Evolutionary conservation across 2,888 invertebrate genomes (phyloP), one percentile per base, ranked within the genome.

Genomic region (Erebia epiphron): DNA sequence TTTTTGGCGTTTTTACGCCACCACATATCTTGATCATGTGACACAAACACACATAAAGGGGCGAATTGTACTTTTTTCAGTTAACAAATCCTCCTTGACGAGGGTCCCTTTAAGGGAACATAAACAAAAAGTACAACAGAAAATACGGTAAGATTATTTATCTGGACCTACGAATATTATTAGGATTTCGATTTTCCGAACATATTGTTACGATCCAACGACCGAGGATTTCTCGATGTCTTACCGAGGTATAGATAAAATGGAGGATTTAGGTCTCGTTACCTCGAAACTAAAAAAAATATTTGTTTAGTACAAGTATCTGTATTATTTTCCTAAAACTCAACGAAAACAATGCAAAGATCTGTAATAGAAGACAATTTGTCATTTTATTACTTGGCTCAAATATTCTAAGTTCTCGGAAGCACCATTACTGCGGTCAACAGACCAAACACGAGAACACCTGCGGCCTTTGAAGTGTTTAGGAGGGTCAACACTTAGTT

Each of bases 81-180:
- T 90, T 90, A 88, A 88, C 87, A 92, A 92, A 92, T 91, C 91
- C 90, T 79, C 83, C 87, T 85, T 92, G 91, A 92, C 91, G 90
- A 91, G 91, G 91, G 91, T 91, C 79, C 80, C 85, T 89, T 89
- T 87, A 85, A 81, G 81, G 81, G 79, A 84, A 84, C 86, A 85
- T 85, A 85, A 91, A 86, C 89, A 86, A 88, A 85, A 87, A 86
- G 86, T 86, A 86, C 84, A 87, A 86, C 82, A 81, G 83, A 84
- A 88, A 90, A 90, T 87, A 86, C 88, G 84, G 83, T 84, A 82
- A 87, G 86, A 89, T 89, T 73, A 58, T 69, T 69, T 73, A 68
- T 86, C 84, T 84, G 82, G 72, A 67, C 54, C 54, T 57, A 65
- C 10, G 11, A n/a, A 11, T 57, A 26, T 73, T 70, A 82, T 83